Base-by-base conservation (phyloP, 2,113 vertebrate genomes). In the Helogale parvula region DNA sequence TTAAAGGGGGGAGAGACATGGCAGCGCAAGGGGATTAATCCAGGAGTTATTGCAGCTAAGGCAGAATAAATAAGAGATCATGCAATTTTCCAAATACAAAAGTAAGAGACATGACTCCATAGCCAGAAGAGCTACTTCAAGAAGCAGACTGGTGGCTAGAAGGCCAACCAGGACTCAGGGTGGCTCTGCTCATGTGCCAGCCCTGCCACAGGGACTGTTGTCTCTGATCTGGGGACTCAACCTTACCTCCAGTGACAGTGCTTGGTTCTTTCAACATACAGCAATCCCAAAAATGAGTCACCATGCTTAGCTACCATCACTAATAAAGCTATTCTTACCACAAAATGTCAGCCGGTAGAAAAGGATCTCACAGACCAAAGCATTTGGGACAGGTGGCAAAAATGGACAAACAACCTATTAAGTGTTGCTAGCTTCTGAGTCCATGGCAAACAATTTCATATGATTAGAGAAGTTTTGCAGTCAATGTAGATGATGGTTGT, bases 301-400 rank as follows among this genome's bases (percentile, higher is more conserved):
- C 45, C 38, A 16, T 50, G 38, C 63, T 89, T 77, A 81, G 57
- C 65, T 88, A 71, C 21, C 54, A 41, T 25, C 19, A 12, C 12
- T 35, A n/a, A 41, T 57, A 45, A 91, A 52, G 52, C 89, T 35
- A 63, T 54, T 82, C 57, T 94, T 45, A 63, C 68, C n/a, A 69
- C 52, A 91, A 71, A 86, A 79, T 10, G 19, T 79, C 68, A 93
- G 66, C 47, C 41, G 1, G 19, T 29, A 8, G 66, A 63, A 63
- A 77, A 86, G 31, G n/a, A 72, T 17, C 45, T 87, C 60, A 72
- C 33, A 91, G 35, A 7, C 52, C 16, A 65, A 77, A 91, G 47
- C 63, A 68, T 50, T 93, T 79, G 68, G 92, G 90, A 76, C 41
- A 69, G 19, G 27, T 77, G 74, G 35, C 54, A 74, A 83, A 57